phyloP scores from a whole-genome alignment of 1,140 invertebrate genomes.

The Solen grandis region DNA sequence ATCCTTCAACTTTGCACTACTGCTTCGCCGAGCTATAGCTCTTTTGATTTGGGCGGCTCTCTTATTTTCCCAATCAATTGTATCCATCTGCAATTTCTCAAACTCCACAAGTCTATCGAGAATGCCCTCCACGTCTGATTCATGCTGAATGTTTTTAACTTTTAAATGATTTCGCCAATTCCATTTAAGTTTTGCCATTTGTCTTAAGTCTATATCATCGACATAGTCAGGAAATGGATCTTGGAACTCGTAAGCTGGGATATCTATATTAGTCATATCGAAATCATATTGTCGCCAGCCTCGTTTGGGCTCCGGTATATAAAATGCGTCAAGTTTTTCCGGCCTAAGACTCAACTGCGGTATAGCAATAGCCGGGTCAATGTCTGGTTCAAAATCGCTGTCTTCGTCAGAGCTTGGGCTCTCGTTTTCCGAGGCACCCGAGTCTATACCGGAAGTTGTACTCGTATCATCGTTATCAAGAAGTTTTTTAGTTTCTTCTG shows the following conservation, averaged over 20 bases:
- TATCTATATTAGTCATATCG: conserved; percentile 68
- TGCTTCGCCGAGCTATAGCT: conserved; percentile 41
- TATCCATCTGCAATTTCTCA: conserved; percentile 73
- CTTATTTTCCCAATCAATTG: conserved; percentile 73
- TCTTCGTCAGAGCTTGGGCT: conserved; percentile 62
- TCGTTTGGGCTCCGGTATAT: conserved; percentile 66
- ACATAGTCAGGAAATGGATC: conserved; percentile 65
- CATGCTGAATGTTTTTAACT: conserved; percentile 21
- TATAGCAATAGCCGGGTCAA: conserved; percentile 62
- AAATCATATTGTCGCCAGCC: conserved; percentile 73
- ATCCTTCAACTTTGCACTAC: conserved; percentile 62
- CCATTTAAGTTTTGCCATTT: conserved; percentile 66
- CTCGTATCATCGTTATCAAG: conserved; percentile 66
- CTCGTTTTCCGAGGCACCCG: conserved; percentile 65
- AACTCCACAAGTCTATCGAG: conserved; percentile 73
- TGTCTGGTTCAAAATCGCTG: conserved; percentile 67
- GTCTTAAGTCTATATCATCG: conserved; percentile 65
- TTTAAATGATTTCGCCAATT: conserved; percentile 67
- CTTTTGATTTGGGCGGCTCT: conserved; percentile 58
- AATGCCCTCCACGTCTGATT: conserved; percentile 56
- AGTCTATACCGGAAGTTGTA: conserved; percentile 72
- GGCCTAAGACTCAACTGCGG: conserved; percentile 70
- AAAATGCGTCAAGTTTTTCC: conserved; percentile 72
- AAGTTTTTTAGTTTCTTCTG: conserved; percentile 30
- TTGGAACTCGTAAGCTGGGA: conserved; percentile 70